Evolutionary conservation across 2,113 vertebrate genomes (phyloP).

Genomic region (Bos indicus): DNA sequence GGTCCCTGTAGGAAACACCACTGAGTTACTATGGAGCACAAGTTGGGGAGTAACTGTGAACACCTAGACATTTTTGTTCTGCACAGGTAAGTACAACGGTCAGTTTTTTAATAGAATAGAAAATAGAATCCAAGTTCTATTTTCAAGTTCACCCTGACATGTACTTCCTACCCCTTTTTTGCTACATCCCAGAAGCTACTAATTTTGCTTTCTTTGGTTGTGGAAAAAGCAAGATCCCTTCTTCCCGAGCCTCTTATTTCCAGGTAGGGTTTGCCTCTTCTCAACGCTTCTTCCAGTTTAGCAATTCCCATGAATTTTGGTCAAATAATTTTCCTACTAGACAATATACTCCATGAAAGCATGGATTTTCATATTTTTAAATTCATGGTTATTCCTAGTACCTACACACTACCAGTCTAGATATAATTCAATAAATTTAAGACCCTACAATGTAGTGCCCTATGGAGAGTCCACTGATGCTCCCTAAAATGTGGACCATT

Average conservation of each 20-base stretch:
- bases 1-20: neutral
- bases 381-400: neutral
- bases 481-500: neutral
- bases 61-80: neutral
- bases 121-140: neutral
- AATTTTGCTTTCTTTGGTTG: neutral
- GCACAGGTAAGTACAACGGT: neutral
- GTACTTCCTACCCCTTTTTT: neutral
- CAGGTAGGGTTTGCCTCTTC: neutral
- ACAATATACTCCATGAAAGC: neutral
- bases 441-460: neutral
- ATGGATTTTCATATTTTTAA: neutral
- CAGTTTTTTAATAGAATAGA: neutral
- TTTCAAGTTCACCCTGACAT: neutral
- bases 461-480: neutral
- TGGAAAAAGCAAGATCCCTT: neutral
- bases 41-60: neutral
- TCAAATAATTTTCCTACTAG: neutral
- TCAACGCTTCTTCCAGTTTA: neutral
- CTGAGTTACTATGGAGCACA: neutral
- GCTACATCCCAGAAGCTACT: neutral
- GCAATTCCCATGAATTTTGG: neutral
- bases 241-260: neutral
- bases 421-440: neutral
- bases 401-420: neutral